Base-by-base conservation (phyloP, 2,888 invertebrate genomes). In the Netelia virgata region DNA sequence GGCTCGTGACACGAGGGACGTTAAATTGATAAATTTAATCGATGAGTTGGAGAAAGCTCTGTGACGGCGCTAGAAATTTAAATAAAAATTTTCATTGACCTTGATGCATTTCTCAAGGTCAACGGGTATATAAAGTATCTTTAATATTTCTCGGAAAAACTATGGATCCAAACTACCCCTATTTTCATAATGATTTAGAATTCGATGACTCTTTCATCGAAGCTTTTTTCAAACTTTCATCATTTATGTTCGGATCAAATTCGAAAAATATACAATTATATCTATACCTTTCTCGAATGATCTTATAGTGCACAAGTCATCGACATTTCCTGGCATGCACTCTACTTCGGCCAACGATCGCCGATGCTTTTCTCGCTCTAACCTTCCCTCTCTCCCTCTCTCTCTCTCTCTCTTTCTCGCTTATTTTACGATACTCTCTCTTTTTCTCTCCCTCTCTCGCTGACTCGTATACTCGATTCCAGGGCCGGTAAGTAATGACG, bases 401-500 rank as follows among this genome's bases (percentile, higher is more conserved):
- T 59, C 16, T 10, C 20, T 43, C 55, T 72, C 16, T 43, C 5
- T 64, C 20, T 70, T 18, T 70, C 36, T 14, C 61, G 20, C 1
- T 79, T 36, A 2, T 16, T 18, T 16, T 18, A 18, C 5, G 20
- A 10, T 11, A 57, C 66, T 68, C 41, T n/a, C 55, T 41, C 68
- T 74, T 36, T 41, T 47, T 76, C 72, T n/a, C n/a, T n/a, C n/a
- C n/a, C n/a, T n/a, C n/a, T 59, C 47, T 55, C 66, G 53, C 41
- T 68, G 50, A 14, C 23, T 50, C 16, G 43, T 57, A 66, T 28
- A 20, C 47, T 66, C 76, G 76, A 64, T 76, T 76, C 72, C 83
- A 84, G 80, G 83, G 83, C 83, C 83, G 80, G 79, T 80, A 72
- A 80, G 83, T 76, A 84, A 80, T 76, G 83, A 84, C 72, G 80